These are phyloP conservation scores for Neoscelio sp. DNA, from an alignment of 2,888 invertebrate genomes.

Conservation along the genomic window DNA sequence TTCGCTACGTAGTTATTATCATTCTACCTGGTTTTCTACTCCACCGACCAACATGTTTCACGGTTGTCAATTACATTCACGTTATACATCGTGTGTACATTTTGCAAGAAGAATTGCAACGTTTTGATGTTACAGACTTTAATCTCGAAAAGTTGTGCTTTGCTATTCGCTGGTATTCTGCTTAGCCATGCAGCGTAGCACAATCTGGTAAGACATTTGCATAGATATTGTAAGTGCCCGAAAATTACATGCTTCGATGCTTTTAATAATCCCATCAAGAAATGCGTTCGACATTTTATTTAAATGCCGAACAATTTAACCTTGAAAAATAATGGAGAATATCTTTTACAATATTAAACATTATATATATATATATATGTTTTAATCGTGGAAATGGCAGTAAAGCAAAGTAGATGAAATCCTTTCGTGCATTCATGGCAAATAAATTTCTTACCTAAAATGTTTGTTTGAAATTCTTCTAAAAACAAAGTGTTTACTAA, in stretches of 20 bases:
- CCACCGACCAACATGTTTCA: slow-evolving; percentile 27
- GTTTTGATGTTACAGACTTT: slow-evolving; percentile 49
- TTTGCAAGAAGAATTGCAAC: slow-evolving; percentile 44
- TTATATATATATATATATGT: too few species aligned
- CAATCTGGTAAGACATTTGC: slow-evolving; percentile 59
- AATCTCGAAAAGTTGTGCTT: slow-evolving; percentile 43
- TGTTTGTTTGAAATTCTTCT: too few species aligned
- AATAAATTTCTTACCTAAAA: too few species aligned
- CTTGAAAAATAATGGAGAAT: not conserved
- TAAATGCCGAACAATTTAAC: slow-evolving; percentile 13
- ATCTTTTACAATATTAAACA: too few species aligned
- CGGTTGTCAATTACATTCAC: slow-evolving; percentile 55
- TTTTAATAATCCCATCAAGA: slow-evolving; percentile 25
- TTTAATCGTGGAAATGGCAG: too few species aligned
- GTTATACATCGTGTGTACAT: slow-evolving; percentile 44
- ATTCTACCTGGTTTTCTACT: slow-evolving; percentile 51
- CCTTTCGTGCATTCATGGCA: too few species aligned
- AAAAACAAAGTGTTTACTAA: too few species aligned
- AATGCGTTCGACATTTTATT: slow-evolving; percentile 40
- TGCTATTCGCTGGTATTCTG: slow-evolving; percentile 27
- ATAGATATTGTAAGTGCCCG: slow-evolving; percentile 64
- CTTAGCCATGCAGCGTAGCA: slow-evolving; percentile 10
- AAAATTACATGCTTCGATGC: slow-evolving; percentile 60
- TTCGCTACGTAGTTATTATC: too few species aligned
- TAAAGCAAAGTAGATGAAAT: too few species aligned